Evolutionary conservation across 2,113 vertebrate species (phyloP).

Genomic region (Coracopsis vasa): DNA sequence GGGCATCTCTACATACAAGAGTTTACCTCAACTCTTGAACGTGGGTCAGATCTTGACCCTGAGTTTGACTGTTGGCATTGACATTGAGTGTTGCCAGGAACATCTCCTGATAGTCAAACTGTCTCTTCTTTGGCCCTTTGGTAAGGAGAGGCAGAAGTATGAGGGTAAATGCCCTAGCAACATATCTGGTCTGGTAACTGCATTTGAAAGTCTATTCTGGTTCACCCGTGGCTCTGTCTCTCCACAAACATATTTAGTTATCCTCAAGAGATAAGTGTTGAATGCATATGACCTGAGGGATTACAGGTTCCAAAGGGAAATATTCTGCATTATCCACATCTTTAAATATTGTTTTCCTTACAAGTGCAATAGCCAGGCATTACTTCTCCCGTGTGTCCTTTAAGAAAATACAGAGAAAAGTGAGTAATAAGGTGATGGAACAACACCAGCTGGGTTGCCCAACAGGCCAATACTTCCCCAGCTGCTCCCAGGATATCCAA

Average conservation of each 20-base stretch:
- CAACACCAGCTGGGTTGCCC: not conserved
- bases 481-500: not conserved
- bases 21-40: not conserved
- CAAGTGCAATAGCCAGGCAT: not conserved
- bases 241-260: not conserved
- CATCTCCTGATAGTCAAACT: not conserved
- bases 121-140: not conserved
- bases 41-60: not conserved
- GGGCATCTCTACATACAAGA: not conserved
- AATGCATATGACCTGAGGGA: not conserved
- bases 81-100: rapidly evolving
- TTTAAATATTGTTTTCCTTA: not conserved
- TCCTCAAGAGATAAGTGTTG: not conserved
- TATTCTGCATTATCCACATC: not conserved
- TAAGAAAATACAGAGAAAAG: not conserved
- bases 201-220: not conserved
- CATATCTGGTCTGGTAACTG: rapidly evolving
- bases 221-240: not conserved
- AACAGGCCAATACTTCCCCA: not conserved
- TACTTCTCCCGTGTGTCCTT: not conserved
- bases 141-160: not conserved
- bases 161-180: not conserved
- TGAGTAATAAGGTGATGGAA: not conserved
- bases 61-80: not conserved
- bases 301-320: not conserved